phyloP scores from a whole-genome alignment of 2,888 invertebrate genomes.

The Latheticus oryzae region DNA sequence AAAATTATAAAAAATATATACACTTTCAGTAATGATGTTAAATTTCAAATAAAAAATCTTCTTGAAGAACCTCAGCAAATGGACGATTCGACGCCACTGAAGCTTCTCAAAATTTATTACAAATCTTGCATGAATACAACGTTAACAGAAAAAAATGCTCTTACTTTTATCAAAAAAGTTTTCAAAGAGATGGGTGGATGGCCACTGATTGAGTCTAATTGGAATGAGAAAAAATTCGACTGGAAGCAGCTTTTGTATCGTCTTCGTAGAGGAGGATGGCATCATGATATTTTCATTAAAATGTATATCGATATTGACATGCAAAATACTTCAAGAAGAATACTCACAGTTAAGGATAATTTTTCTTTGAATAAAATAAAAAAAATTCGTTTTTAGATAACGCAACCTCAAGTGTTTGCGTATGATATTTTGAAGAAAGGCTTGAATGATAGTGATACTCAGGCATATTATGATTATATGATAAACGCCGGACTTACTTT shows the following conservation, averaged over 20 bases:
- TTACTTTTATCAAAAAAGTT: constrained; percentile 34
- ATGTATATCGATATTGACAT: constrained; percentile 35
- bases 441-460: constrained; percentile 41
- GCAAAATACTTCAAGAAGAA: constrained; percentile 23
- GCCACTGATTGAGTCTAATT: constrained; percentile 49
- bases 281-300: constrained; percentile 41
- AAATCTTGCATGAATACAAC: constrained; percentile 48
- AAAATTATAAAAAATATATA: no score
- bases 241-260: constrained; percentile 43
- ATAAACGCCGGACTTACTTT: constrained; percentile 42
- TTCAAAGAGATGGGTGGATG: constrained; percentile 49
- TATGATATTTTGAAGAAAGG: constrained; percentile 30
- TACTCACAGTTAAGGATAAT: constrained; percentile 21
- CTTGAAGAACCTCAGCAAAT: constrained; percentile 36
- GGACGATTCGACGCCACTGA: constrained; percentile 63
- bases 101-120: constrained; percentile 62
- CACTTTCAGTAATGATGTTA: constrained; percentile 2
- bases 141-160: constrained; percentile 36
- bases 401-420: constrained; percentile 31
- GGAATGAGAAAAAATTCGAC: constrained; percentile 47
- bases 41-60: constrained; percentile 7
- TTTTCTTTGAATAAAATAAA: no score
- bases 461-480: constrained; percentile 41
- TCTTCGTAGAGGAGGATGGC: constrained; percentile 38
- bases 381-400: constrained; percentile 43